These are phyloP conservation scores for Andrena dorsata DNA, from an alignment of 2,888 invertebrate genomes.

Conservation along the genomic window DNA sequence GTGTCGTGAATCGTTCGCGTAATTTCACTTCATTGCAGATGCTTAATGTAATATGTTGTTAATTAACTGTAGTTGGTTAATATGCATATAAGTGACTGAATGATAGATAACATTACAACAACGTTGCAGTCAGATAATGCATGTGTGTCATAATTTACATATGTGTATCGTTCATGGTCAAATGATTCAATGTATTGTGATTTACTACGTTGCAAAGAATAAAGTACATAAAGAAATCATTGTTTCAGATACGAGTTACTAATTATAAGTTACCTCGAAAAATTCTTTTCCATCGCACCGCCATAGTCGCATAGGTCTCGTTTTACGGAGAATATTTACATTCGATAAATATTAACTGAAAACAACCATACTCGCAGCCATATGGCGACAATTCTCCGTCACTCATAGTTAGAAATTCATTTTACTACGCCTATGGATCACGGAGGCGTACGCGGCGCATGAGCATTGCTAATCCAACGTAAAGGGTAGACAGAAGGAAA, in stretches of 20 bases:
- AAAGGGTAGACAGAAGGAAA: slow-evolving; percentile 65
- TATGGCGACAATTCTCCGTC: slow-evolving; percentile 61
- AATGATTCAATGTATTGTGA: neutral
- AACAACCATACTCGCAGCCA: slow-evolving; percentile 64
- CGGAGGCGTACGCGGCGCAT: slow-evolving; percentile 64
- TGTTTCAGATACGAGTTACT: slow-evolving; percentile 2
- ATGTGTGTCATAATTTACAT: neutral
- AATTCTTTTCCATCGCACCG: slow-evolving; percentile 60
- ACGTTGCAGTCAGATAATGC: too few species aligned
- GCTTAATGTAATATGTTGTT: too few species aligned
- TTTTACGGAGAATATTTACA: slow-evolving; percentile 68
- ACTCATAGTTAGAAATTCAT: slow-evolving; percentile 68
- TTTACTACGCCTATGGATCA: slow-evolving; percentile 64
- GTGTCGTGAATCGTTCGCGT: too few species aligned
- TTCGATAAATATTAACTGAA: slow-evolving; percentile 68
- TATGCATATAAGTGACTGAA: too few species aligned
- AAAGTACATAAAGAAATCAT: neutral
- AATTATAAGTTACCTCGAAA: slow-evolving; percentile 52
- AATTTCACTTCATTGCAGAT: too few species aligned
- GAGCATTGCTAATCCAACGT: slow-evolving; percentile 57
- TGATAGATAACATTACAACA: too few species aligned
- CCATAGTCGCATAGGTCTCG: slow-evolving; percentile 40
- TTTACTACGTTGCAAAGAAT: neutral
- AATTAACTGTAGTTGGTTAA: too few species aligned
- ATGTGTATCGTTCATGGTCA: neutral